A percentile compares a stretch with the other conserved stretches of the same genome.
These are phyloP conservation scores for Drosophila neonasuta DNA, from an alignment of 2,888 invertebrate species.

Conservation along the genomic window DNA sequence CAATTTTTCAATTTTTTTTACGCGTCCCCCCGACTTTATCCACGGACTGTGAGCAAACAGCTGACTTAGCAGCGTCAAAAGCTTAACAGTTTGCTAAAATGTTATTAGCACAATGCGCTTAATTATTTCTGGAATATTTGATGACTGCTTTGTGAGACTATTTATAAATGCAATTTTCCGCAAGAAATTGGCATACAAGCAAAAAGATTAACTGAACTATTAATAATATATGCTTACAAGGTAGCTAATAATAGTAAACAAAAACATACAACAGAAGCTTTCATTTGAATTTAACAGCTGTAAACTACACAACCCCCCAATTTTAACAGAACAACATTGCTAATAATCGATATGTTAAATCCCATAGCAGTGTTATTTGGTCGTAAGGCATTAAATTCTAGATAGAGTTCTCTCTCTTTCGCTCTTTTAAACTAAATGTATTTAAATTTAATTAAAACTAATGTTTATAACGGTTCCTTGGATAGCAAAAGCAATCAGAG, in stretches of 20 bases:
- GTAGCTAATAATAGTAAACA: too few species aligned
- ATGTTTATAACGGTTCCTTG: too few species aligned
- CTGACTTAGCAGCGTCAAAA: conserved; percentile 23
- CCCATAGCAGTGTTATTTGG: too few species aligned
- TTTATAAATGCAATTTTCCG: background rate
- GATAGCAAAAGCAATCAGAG: too few species aligned
- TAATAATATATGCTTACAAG: background rate
- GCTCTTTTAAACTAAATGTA: too few species aligned
- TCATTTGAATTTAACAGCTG: conserved; percentile 24
- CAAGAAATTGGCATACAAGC: background rate
- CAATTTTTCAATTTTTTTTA: conserved; percentile 54
- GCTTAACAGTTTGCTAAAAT: conserved; percentile 18
- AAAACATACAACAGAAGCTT: background rate
- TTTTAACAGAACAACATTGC: too few species aligned
- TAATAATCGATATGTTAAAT: too few species aligned
- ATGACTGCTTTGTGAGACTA: background rate
- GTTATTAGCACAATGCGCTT: conserved; percentile 11
- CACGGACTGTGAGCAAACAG: conserved; percentile 34
- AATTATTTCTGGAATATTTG: background rate
- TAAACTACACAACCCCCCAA: background rate
- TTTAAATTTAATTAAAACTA: too few species aligned
- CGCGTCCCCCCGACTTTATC: conserved; percentile 38
- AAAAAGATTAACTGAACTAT: background rate
- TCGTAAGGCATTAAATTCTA: too few species aligned
- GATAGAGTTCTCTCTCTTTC: too few species aligned